phyloP scores from a whole-genome alignment of 2,797 vertebrate species.

The Melanotaenia maccullochi region DNA sequence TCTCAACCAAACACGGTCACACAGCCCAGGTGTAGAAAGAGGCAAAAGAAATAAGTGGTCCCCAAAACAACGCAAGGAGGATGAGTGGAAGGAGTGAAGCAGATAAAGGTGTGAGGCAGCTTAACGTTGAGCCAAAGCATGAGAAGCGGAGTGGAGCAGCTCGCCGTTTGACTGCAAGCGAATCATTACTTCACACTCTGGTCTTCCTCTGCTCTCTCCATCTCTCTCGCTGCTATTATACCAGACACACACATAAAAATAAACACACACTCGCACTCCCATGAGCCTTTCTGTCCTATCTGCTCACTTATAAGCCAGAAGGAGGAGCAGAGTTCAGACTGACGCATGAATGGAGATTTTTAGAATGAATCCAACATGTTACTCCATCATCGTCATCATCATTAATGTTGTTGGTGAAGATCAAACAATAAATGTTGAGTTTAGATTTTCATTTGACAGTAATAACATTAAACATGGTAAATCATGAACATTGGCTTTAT shows the following conservation, averaged over 20 bases:
- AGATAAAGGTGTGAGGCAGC: slow-evolving; percentile 8
- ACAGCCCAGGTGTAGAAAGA: background rate
- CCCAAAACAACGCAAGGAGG: background rate
- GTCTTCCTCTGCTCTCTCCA: slow-evolving; percentile 18
- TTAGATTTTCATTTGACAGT: too few species aligned
- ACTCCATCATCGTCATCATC: background rate
- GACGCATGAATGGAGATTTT: slow-evolving; percentile 27
- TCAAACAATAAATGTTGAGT: too few species aligned
- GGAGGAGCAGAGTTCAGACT: slow-evolving; percentile 43
- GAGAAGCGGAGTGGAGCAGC: slow-evolving; percentile 21
- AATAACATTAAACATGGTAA: too few species aligned
- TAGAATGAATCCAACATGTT: slow-evolving; percentile 5
- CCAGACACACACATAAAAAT: slow-evolving; percentile 18
- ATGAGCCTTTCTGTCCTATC: slow-evolving; percentile 44
- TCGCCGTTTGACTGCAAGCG: slow-evolving; percentile 9
- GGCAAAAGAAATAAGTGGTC: background rate
- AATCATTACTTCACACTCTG: slow-evolving; percentile 49
- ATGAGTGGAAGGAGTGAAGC: background rate
- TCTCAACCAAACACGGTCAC: slow-evolving; percentile 8
- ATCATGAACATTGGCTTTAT: too few species aligned
- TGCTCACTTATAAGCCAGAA: slow-evolving; percentile 17
- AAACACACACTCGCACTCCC: slow-evolving; percentile 7
- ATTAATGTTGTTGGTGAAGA: background rate
- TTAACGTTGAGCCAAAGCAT: slow-evolving; percentile 26
- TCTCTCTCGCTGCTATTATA: slow-evolving; percentile 50